A percentile compares a stretch with the other conserved stretches of the same genome.
Evolutionary conservation across 2,797 vertebrate species (phyloP).

Genomic region (Cryptoprocta ferox): DNA sequence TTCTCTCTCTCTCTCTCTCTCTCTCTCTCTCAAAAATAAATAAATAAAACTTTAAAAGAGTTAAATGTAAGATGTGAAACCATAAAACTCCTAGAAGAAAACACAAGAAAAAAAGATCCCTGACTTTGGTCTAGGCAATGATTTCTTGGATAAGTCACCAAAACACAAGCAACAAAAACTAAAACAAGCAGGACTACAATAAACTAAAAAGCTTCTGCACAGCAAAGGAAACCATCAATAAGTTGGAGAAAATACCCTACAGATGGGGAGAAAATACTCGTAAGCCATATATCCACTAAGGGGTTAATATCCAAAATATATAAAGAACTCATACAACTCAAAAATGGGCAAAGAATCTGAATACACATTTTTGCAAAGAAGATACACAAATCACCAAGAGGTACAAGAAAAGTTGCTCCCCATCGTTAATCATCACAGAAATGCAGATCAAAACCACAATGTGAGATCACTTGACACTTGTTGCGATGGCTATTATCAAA

Average conservation of each 20-base stretch:
- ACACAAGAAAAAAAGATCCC: not conserved
- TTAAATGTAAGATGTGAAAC: not conserved
- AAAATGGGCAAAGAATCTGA: not conserved
- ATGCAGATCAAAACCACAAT: not conserved
- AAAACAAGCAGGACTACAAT: not conserved
- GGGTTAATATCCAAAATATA: not conserved
- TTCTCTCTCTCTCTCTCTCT: too few relatives aligned
- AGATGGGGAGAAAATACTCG: not conserved
- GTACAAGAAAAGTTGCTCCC: not conserved
- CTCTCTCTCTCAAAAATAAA: too few relatives aligned
- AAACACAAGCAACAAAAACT: not conserved
- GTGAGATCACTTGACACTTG: not conserved
- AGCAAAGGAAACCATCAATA: not conserved
- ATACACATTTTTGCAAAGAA: not conserved
- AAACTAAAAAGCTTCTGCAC: not conserved
- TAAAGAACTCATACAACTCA: not conserved
- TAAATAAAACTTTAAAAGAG: not conserved
- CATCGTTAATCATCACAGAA: not conserved
- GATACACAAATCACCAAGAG: not conserved
- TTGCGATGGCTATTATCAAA: not conserved
- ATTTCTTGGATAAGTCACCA: not conserved
- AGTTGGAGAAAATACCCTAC: not conserved
- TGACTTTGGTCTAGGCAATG: not conserved
- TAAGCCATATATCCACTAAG: not conserved
- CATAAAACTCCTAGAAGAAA: not conserved